These are phyloP conservation scores for Limosa lapponica DNA, from an alignment of 2,797 vertebrate genomes.

Conservation along the genomic window DNA sequence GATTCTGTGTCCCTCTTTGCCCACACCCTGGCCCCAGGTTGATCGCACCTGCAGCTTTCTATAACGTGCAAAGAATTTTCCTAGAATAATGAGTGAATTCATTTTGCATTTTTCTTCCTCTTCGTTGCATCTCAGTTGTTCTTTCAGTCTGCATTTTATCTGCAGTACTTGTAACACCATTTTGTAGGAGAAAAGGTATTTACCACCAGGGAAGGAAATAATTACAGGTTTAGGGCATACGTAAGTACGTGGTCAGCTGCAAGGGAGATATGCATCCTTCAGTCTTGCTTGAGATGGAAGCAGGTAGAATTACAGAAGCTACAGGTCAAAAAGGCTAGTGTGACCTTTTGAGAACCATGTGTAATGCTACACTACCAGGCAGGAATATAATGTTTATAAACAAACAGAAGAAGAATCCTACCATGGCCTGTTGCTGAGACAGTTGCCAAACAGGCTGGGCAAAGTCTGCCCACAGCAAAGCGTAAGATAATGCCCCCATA, in stretches of 20 bases:
- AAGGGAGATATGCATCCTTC: neutral
- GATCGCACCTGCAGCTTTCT: neutral
- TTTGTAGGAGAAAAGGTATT: neutral
- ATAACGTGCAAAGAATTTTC: neutral
- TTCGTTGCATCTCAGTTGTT: neutral
- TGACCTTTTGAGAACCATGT: neutral
- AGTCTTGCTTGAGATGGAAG: neutral
- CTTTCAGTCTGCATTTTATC: neutral
- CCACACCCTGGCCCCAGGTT: neutral
- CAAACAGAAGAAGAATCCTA: neutral
- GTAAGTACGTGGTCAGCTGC: neutral
- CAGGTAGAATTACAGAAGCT: neutral
- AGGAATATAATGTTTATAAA: neutral
- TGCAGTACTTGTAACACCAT: neutral
- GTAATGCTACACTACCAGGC: neutral
- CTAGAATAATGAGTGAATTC: fast-evolving
- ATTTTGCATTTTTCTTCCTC: neutral
- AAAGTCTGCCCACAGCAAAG: neutral
- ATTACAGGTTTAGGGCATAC: neutral
- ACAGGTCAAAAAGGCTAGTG: neutral
- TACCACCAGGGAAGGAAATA: neutral
- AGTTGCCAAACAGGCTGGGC: neutral
- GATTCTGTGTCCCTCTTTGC: neutral
- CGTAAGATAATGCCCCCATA: neutral
- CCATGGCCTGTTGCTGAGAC: neutral